Percentiles rank a stretch among this genome's conserved stretches.
Conservation (phyloP, 2,113 vertebrate genomes). For the Megaleporinus macrocephalus region DNA sequence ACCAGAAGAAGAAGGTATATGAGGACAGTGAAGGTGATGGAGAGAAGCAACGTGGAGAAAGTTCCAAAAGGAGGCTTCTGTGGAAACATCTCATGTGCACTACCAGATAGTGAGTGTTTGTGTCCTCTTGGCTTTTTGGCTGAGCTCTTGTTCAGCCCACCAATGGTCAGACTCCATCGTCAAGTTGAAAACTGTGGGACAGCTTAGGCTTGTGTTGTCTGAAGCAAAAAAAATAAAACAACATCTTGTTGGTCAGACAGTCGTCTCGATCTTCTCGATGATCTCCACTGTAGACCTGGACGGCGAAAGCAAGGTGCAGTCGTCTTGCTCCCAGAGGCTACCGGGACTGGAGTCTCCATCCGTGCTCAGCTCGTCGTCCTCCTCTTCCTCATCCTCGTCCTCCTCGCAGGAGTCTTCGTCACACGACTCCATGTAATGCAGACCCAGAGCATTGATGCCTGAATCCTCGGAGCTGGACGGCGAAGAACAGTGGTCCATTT, state of each 20-base stretch:
- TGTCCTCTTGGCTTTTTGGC: constrained; percentile 16
- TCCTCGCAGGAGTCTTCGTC: constrained; percentile 87
- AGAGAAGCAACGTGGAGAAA: background rate
- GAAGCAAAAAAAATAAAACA: no score
- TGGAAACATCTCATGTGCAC: constrained; percentile 11
- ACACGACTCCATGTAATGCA: constrained; percentile 86
- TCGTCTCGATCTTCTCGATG: constrained; percentile 91
- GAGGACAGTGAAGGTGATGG: background rate
- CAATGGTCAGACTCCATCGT: background rate
- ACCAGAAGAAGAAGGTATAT: constrained; percentile 8
- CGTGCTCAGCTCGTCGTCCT: constrained; percentile 61
- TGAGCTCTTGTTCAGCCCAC: constrained; percentile 25
- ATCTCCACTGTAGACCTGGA: constrained; percentile 87
- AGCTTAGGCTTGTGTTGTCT: constrained; percentile 5
- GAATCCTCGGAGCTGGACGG: constrained; percentile 90
- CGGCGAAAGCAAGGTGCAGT: constrained; percentile 82
- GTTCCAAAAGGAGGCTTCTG: constrained; percentile 6
- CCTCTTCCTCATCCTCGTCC: constrained; percentile 78
- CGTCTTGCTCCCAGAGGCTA: constrained; percentile 86
- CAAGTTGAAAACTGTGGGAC: background rate
- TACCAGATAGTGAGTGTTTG: constrained; percentile 12
- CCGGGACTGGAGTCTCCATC: constrained; percentile 85
- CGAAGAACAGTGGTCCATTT: constrained; percentile 86
- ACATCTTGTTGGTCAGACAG: constrained; percentile 76
- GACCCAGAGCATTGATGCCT: constrained; percentile 86